These are phyloP conservation scores for Paraescarpia echinospica DNA, from an alignment of 1,140 invertebrate genomes.

Conservation along the genomic window DNA sequence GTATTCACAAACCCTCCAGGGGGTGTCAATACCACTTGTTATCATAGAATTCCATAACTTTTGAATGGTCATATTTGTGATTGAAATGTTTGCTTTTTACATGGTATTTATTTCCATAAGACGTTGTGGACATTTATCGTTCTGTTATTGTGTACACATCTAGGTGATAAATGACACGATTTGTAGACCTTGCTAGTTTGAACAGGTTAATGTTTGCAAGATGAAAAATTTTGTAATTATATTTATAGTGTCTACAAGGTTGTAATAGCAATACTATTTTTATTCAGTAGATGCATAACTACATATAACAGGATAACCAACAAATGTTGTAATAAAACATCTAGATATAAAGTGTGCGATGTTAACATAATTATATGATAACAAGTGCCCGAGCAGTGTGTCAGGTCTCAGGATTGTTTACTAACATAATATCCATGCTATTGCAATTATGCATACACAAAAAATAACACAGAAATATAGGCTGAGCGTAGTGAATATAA, in stretches of 20 bases:
- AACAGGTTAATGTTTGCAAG: not conserved
- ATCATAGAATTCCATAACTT: not conserved
- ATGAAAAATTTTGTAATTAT: not conserved
- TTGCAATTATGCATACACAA: no score
- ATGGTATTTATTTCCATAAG: not conserved
- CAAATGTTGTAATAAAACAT: no score
- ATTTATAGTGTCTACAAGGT: no score
- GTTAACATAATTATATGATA: no score
- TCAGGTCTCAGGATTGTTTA: no score
- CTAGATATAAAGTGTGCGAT: no score
- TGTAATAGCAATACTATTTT: no score
- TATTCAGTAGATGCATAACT: no score
- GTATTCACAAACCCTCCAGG: not conserved
- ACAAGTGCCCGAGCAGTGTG: no score
- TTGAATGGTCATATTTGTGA: not conserved
- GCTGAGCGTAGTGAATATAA: not conserved
- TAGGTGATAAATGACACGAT: not conserved
- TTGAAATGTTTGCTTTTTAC: slow-evolving; percentile 6
- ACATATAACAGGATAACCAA: no score
- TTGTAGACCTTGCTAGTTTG: not conserved
- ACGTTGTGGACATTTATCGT: not conserved
- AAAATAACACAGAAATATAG: not conserved
- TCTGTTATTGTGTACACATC: not conserved
- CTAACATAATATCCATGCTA: no score
- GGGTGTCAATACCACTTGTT: not conserved